These are phyloP conservation scores for Trichomycterus rosablanca DNA, from an alignment of 2,113 vertebrate genomes.

Conservation along the genomic window DNA sequence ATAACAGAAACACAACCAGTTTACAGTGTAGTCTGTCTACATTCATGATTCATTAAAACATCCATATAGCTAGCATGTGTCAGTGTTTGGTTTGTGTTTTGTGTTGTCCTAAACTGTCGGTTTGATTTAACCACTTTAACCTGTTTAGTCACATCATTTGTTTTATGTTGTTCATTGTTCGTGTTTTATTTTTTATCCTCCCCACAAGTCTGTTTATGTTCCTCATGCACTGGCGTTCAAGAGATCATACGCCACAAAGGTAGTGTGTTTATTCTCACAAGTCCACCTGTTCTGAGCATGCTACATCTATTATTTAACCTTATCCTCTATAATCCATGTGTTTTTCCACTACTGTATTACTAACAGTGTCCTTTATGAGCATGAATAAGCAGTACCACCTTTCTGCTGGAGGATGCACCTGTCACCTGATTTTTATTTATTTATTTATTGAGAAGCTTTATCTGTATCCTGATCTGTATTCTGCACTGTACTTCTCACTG, in stretches of 20 bases:
- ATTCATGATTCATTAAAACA: too few relatives aligned
- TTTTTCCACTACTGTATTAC: slow-evolving; percentile 41
- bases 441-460: slow-evolving; percentile 37
- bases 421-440: slow-evolving; percentile 27
- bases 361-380: slow-evolving; percentile 53
- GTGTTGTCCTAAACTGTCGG: slow-evolving; percentile 36
- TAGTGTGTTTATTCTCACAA: slow-evolving; percentile 77
- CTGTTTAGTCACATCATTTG: slow-evolving; percentile 78
- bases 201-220: slow-evolving; percentile 91
- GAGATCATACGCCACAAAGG: slow-evolving; percentile 93
- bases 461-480: slow-evolving; percentile 20
- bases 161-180: slow-evolving; percentile 61
- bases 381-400: slow-evolving; percentile 45
- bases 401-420: slow-evolving; percentile 47
- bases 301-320: slow-evolving; percentile 43
- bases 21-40: too few relatives aligned
- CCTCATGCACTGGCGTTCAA: slow-evolving; percentile 96
- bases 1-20: too few relatives aligned
- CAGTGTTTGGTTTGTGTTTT: slow-evolving; percentile 19
- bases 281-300: slow-evolving; percentile 67
- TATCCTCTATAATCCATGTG: slow-evolving; percentile 12
- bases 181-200: slow-evolving; percentile 62
- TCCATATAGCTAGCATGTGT: slow-evolving; percentile 6
- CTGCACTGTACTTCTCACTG: slow-evolving; percentile 10
- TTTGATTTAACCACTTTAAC: slow-evolving; percentile 64